phyloP scores from a whole-genome alignment of 2,797 vertebrate genomes.

The Leuciscus waleckii region DNA sequence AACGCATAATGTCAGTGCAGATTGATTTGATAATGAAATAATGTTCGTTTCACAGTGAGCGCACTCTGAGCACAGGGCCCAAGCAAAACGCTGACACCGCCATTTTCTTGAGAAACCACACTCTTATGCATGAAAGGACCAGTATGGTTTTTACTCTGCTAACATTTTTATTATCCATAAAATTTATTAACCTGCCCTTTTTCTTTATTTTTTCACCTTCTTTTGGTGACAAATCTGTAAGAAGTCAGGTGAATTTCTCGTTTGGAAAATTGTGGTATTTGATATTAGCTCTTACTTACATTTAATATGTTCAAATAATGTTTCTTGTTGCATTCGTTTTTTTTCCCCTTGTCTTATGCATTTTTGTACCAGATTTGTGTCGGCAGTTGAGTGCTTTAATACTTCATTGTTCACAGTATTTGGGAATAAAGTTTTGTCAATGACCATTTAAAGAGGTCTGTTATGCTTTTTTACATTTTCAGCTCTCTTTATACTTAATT shows the following conservation, averaged over 20 bases:
- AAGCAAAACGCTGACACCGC: slow-evolving; percentile 59
- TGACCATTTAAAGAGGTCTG: neutral
- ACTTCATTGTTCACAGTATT: neutral
- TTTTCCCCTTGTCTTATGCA: neutral
- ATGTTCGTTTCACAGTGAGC: slow-evolving; percentile 59
- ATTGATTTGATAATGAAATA: slow-evolving; percentile 74
- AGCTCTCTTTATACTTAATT: neutral
- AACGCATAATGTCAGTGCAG: slow-evolving; percentile 71
- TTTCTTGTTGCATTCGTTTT: neutral
- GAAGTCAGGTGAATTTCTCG: neutral
- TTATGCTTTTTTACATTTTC: neutral
- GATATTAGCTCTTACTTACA: neutral
- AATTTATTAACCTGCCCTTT: slow-evolving; percentile 20
- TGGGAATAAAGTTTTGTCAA: neutral
- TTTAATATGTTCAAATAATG: neutral
- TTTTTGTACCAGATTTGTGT: neutral
- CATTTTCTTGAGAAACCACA: slow-evolving; percentile 58
- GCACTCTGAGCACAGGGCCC: slow-evolving; percentile 52
- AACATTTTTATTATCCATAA: slow-evolving; percentile 30
- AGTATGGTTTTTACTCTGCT: slow-evolving; percentile 26
- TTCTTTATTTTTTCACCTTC: neutral
- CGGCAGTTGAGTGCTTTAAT: neutral
- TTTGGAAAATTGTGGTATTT: neutral
- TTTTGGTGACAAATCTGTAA: neutral
- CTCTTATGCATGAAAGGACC: slow-evolving; percentile 44